Base-by-base conservation (phyloP, 2,113 vertebrate genomes). In the Acanthisitta chloris region DNA sequence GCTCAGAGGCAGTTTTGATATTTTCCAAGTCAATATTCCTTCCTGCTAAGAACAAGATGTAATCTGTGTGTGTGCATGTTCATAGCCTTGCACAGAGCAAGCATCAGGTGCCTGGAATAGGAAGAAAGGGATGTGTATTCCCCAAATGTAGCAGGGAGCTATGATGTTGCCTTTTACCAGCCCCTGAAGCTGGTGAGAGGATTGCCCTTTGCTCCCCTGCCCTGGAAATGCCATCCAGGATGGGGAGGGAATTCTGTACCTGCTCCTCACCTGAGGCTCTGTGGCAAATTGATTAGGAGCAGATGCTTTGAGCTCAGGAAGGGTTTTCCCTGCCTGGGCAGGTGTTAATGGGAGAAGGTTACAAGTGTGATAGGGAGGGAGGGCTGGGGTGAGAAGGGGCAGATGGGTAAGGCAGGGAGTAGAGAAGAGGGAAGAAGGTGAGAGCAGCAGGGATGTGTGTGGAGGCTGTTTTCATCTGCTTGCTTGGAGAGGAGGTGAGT, bases 1-100 rank as follows among this genome's bases (percentile, higher is more conserved):
- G 90, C 80, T 94, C 93, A 80, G 90, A 91, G 89, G 62, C 5
- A 1, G 31, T 96, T 97, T 98, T 96, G 93, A 93, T 97, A 90
- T 97, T 95, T 96, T 97, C 85, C 89, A 62, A 97, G 96, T 95
- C 97, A 96, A 91, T 91, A 96, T 96, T 92, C 88, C 88, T 97
- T 81, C 95, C 95, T 90, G 93, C 90, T 87, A 92, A 72, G 93
- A 95, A 87, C 88, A 96, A 95, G 95, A 94, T 95, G 74, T 46
- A 59, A 69, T 90, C 58, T 26, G 26, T 80, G 42, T 46, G 71
- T 28, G 13, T 40, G 24, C 29, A 46, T 11, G 11, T 76, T 71
- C 70, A 14, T 48, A 38, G 66, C 65, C 81, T 79, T 11, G 3
- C 55, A 13, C 78, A 51, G 86, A 91, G 77, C 81, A 79, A 72